Percentiles rank a stretch among this genome's conserved stretches.
Conservation (phyloP, 2,888 invertebrate genomes). For the Limnephilus rhombicus region DNA sequence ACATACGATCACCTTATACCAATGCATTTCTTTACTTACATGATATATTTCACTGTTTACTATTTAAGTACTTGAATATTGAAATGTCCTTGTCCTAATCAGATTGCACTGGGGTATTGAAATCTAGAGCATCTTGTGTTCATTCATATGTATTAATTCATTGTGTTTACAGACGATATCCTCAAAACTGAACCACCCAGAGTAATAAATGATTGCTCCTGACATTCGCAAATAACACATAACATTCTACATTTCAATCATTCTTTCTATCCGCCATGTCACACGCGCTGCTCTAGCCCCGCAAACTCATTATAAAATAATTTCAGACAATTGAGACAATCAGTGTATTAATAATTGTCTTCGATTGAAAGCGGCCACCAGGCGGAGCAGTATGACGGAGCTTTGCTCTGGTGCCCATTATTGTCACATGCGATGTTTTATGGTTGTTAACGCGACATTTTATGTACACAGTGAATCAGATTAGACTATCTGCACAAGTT, state of each 20-base stretch:
- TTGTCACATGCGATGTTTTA: background rate
- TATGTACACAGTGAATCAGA: background rate
- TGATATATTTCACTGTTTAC: background rate
- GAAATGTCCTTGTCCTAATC: background rate
- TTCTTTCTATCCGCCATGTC: background rate
- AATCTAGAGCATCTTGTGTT: background rate
- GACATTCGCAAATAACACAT: background rate
- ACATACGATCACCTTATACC: background rate
- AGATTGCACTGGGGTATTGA: background rate
- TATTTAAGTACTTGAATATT: background rate
- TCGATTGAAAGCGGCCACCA: background rate
- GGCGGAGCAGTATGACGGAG: background rate
- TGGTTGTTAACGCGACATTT: background rate
- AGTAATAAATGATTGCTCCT: background rate
- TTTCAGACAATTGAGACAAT: background rate
- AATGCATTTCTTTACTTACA: background rate
- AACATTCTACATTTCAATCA: background rate
- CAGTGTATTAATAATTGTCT: background rate
- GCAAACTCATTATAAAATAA: background rate
- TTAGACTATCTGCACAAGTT: background rate
- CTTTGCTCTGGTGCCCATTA: background rate
- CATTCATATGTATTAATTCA: background rate
- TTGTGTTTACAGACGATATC: background rate
- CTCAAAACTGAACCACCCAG: background rate
- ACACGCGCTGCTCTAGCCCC: background rate